These are phyloP conservation scores for Strix aluco DNA, from an alignment of 2,113 vertebrate genomes.

Conservation along the genomic window DNA sequence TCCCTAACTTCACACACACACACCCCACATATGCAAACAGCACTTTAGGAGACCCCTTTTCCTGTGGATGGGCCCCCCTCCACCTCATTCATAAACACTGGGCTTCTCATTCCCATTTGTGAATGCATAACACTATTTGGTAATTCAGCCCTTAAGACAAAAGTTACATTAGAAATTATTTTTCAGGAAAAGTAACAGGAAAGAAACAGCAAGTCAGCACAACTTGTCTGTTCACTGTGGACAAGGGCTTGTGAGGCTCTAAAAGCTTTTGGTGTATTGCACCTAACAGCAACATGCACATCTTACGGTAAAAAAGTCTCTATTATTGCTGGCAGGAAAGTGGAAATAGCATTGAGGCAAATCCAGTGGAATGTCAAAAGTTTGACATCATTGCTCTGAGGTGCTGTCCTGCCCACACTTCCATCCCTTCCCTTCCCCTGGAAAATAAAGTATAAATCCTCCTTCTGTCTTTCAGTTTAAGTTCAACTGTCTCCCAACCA, in stretches of 20 bases:
- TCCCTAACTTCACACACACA: neutral
- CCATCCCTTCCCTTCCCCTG: neutral
- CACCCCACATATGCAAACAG: neutral
- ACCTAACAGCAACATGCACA: neutral
- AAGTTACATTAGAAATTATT: neutral
- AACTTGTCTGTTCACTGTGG: neutral
- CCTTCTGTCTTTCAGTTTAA: neutral
- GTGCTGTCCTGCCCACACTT: neutral
- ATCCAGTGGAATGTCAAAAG: neutral
- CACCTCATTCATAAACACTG: neutral
- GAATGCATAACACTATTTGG: neutral
- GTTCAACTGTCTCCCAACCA: neutral
- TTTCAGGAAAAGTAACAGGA: neutral
- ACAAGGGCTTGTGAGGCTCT: neutral
- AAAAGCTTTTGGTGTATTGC: neutral
- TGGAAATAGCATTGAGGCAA: neutral
- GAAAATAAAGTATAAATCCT: neutral
- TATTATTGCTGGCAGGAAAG: neutral
- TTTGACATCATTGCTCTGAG: neutral
- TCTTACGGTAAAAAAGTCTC: neutral
- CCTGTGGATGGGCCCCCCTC: neutral
- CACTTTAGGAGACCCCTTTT: neutral
- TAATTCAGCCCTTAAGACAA: neutral
- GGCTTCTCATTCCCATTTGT: neutral
- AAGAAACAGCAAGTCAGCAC: neutral